Evolutionary conservation across 2,113 vertebrate species (phyloP).

Genomic region (Anolis sagrei): DNA sequence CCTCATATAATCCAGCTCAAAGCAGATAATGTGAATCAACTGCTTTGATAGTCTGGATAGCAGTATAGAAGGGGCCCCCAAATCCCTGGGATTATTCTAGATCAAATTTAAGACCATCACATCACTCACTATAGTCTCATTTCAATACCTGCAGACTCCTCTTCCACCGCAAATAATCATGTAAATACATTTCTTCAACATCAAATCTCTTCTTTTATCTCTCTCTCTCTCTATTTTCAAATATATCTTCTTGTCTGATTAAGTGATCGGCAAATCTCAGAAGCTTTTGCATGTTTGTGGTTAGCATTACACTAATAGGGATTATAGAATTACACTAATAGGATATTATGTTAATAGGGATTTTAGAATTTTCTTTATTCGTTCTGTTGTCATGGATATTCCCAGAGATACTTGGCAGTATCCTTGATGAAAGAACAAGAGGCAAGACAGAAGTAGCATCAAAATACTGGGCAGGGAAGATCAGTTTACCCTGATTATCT

Average conservation of each 20-base stretch:
- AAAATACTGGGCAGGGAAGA: fast-evolving
- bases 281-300: not conserved
- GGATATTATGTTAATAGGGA: not conserved
- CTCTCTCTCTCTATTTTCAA: too few relatives aligned
- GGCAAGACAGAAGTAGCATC: conserved; percentile 13
- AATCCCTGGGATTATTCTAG: not conserved
- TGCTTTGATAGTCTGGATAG: too few relatives aligned
- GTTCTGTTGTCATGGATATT: not conserved
- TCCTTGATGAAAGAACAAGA: not conserved
- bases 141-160: too few relatives aligned
- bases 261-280: not conserved
- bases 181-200: too few relatives aligned
- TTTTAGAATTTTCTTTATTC: not conserved
- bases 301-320: not conserved
- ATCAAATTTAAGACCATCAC: not conserved
- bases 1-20: too few relatives aligned
- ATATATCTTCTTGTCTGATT: not conserved
- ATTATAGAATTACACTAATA: not conserved
- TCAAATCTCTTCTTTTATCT: too few relatives aligned
- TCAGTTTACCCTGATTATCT: conserved; percentile 16
- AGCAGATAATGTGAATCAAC: too few relatives aligned
- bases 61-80: too few relatives aligned
- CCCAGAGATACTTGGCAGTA: not conserved
- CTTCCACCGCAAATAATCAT: too few relatives aligned
- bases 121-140: not conserved